Evolutionary conservation across 2,888 invertebrate genomes (phyloP).

Genomic region (Toxonevra muliebris): DNA sequence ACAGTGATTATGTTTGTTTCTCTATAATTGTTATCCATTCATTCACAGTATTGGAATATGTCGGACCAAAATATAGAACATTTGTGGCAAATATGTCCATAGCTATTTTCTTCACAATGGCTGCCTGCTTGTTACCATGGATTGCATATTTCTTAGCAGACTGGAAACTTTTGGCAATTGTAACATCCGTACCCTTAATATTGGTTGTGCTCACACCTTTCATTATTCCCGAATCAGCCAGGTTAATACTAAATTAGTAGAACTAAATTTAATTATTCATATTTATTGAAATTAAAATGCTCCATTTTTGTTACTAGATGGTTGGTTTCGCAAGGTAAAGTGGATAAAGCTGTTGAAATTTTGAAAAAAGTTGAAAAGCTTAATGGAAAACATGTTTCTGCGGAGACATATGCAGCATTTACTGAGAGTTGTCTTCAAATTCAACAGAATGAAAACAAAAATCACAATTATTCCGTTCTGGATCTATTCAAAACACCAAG

Average conservation of each 20-base stretch:
- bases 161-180: slow-evolving; percentile 81
- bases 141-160: slow-evolving; percentile 81
- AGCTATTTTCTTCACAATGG: slow-evolving; percentile 85
- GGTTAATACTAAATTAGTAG: slow-evolving; percentile 64
- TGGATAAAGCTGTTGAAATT: slow-evolving; percentile 80
- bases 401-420: slow-evolving; percentile 78
- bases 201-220: slow-evolving; percentile 78
- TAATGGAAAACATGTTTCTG: slow-evolving; percentile 79
- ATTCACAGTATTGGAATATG: slow-evolving; percentile 81
- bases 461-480: slow-evolving; percentile 78
- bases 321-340: slow-evolving; percentile 86
- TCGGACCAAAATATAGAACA: slow-evolving; percentile 89
- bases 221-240: slow-evolving; percentile 85
- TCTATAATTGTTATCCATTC: slow-evolving; percentile 66
- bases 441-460: slow-evolving; percentile 76
- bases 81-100: slow-evolving; percentile 93
- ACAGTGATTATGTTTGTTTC: slow-evolving; percentile 8
- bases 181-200: slow-evolving; percentile 80
- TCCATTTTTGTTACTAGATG: slow-evolving; percentile 68
- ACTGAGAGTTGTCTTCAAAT: slow-evolving; percentile 72
- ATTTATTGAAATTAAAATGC: slow-evolving; percentile 21
- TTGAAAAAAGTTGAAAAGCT: slow-evolving; percentile 82
- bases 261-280: neutral
- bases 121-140: slow-evolving; percentile 84
- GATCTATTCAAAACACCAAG: slow-evolving; percentile 84